Conservation (phyloP, 2,888 invertebrate genomes). For the Diarsia dahlii region DNA sequence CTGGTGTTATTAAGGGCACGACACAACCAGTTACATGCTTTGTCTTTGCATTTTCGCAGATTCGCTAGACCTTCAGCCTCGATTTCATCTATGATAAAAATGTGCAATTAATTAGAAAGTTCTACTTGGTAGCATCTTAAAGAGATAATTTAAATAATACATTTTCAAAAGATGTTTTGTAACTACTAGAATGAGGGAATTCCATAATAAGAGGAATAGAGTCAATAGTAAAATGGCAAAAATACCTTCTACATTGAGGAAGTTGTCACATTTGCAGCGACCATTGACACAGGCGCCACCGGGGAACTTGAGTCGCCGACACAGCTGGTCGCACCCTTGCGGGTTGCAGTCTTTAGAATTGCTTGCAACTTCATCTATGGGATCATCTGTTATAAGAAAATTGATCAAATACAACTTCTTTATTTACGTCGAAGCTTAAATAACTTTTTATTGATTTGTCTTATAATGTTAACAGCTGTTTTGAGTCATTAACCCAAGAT, state of each 20-base stretch:
- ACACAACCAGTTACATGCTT: slow-evolving; percentile 20
- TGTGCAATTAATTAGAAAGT: background rate
- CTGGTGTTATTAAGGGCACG: slow-evolving; percentile 3
- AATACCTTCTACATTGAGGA: slow-evolving; percentile 23
- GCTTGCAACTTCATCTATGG: background rate
- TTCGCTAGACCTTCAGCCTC: background rate
- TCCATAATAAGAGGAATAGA: background rate
- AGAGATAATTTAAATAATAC: background rate
- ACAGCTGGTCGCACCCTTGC: slow-evolving; percentile 37
- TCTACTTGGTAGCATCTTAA: background rate
- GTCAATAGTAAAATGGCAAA: background rate
- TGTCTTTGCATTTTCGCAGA: slow-evolving; percentile 5
- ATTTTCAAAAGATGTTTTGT: too few relatives aligned
- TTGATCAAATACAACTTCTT: background rate
- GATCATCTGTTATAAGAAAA: slow-evolving; percentile 19
- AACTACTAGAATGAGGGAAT: background rate
- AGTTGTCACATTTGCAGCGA: slow-evolving; percentile 55
- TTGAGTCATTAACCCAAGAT: background rate
- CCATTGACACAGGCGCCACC: slow-evolving; percentile 44
- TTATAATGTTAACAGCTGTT: background rate
- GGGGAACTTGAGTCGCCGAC: slow-evolving; percentile 31
- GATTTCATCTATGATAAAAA: slow-evolving; percentile 15
- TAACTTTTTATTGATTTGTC: background rate
- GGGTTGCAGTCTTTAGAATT: slow-evolving; percentile 26
- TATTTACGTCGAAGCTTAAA: background rate